Base-by-base conservation (phyloP, 2,888 invertebrate genomes). In the Macroteleia sp. region DNA sequence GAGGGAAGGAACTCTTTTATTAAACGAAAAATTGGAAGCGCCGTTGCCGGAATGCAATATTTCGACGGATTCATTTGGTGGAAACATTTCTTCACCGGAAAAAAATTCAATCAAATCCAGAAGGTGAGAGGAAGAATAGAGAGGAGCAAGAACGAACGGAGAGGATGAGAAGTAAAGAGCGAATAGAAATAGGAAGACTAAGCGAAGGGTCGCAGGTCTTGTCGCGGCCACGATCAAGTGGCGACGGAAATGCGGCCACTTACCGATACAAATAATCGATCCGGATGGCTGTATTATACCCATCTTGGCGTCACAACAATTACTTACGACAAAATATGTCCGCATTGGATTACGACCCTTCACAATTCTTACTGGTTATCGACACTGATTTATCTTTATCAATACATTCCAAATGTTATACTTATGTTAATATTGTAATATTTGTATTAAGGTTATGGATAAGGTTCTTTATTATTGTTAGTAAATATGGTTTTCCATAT, bases 51-150 rank as follows among this genome's bases (percentile, higher is more conserved):
- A 91, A 91, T 91, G 91, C 90, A 91, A 91, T 91, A 91, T 90
- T 91, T 90, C 90, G 90, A 90, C 90, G 90, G 88, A 91, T 91
- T 91, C 90, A 91, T 91, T 91, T 90, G 89, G 89, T 87, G 89
- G 90, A 90, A 90, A 90, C 90, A 90, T 91, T 90, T 91, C 88
- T 90, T 88, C 86, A 85, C 81, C 81, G 86, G 85, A 86, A 89
- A 90, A 89, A 91, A 90, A 91, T 91, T 90, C 90, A 90, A 90
- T 90, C 90, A 89, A 89, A 91, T 86, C 83, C 81, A 81, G 79
- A 83, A 83, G 82, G 83, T 85, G 83, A 79, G 80, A 80, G 81
- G 74, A 77, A 66, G 75, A 70, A 73, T 57, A 80, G 67, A 54
- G 74, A 67, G 66, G 62, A 77, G 50, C 48, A 69, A 59, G 69